These are phyloP conservation scores for Trichonephila clavipes DNA, from an alignment of 1,140 invertebrate species.

Conservation along the genomic window DNA sequence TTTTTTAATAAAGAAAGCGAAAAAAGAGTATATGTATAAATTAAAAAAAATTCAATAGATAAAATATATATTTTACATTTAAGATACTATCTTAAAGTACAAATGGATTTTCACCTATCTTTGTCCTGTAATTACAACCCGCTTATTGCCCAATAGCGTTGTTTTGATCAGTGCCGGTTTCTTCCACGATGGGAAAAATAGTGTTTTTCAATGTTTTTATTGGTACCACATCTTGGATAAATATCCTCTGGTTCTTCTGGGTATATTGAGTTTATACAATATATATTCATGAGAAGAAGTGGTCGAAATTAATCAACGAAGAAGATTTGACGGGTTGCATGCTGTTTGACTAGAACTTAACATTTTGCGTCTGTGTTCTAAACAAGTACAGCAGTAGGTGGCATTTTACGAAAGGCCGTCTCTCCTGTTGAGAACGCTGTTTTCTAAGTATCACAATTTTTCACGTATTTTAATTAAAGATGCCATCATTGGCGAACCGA, in stretches of 20 bases:
- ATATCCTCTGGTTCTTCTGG: background rate
- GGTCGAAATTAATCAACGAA: slow-evolving; percentile 42
- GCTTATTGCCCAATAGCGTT: too few relatives aligned
- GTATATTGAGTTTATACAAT: background rate
- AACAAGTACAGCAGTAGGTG: slow-evolving; percentile 51
- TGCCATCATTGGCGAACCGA: slow-evolving; percentile 20
- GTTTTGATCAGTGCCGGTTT: background rate
- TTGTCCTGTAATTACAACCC: too few relatives aligned
- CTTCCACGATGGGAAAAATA: background rate
- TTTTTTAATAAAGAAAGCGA: too few relatives aligned
- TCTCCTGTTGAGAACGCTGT: slow-evolving; percentile 26
- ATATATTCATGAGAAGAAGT: slow-evolving; percentile 42
- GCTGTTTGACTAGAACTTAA: background rate
- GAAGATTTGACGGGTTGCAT: slow-evolving; percentile 11
- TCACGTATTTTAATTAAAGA: slow-evolving; percentile 32
- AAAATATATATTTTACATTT: too few relatives aligned
- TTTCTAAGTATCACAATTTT: slow-evolving; percentile 49
- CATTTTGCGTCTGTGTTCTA: background rate
- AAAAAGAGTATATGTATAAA: too few relatives aligned
- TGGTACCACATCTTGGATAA: background rate
- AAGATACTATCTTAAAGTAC: too few relatives aligned
- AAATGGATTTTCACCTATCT: too few relatives aligned
- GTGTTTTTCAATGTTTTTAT: background rate
- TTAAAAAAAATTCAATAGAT: too few relatives aligned
- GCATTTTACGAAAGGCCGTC: background rate